phyloP scores from a whole-genome alignment of 2,113 vertebrate species.

The Crotalus tigris region DNA sequence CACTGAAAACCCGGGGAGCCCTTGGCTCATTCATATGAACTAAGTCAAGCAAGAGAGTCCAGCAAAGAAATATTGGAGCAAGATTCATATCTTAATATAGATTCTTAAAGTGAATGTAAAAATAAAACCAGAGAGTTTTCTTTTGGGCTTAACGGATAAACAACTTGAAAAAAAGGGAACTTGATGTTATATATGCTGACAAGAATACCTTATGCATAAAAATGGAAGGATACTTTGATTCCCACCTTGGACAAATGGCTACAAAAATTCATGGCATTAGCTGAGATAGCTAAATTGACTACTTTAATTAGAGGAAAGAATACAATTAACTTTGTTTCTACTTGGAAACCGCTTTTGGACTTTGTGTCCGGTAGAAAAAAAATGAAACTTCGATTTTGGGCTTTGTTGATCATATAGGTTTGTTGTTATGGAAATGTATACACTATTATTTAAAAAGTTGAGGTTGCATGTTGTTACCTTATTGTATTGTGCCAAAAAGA shows the following conservation, averaged over 20 bases:
- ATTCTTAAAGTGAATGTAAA: not conserved
- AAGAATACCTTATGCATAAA: not conserved
- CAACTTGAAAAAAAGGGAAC: not conserved
- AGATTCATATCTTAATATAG: not conserved
- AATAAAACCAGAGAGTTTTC: not conserved
- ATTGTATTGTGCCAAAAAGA: not conserved
- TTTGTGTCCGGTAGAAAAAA: not conserved
- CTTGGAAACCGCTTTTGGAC: not conserved
- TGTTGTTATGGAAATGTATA: not conserved
- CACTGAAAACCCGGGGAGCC: not conserved
- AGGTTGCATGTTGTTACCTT: not conserved
- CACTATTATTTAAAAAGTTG: not conserved
- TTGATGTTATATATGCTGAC: not conserved
- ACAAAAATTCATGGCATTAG: not conserved
- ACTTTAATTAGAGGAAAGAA: not conserved
- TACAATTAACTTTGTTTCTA: not conserved
- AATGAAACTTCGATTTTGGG: not conserved
- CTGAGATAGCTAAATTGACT: not conserved
- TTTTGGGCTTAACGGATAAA: not conserved
- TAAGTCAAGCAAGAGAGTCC: not conserved
- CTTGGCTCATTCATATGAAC: not conserved
- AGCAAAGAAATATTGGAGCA: not conserved
- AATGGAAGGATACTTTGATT: not conserved
- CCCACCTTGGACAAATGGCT: not conserved
- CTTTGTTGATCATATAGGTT: not conserved